Evolutionary conservation across 2,113 vertebrate species (phyloP), one percentile per base, ranked within the genome.

Genomic region (Pleuronectes platessa): DNA sequence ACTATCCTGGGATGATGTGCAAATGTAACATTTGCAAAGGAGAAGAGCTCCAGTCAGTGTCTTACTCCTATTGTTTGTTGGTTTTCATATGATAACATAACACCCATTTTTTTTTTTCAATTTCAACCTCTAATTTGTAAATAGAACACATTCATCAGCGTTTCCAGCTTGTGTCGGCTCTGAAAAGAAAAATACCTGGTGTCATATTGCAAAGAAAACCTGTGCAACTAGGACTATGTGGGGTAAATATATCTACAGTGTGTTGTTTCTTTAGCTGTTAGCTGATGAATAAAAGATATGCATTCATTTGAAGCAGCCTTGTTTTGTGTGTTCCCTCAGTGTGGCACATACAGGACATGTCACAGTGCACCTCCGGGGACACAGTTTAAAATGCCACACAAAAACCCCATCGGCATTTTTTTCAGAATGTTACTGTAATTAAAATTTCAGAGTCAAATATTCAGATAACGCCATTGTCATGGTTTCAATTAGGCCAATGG

Each of bases 211-310:
- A 84, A 86, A 84, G 78, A 72, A 51, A 54, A 20, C n/a, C 83
- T 31, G 31, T 31, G 31, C 82, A 81, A 79, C 31, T 31, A 81
- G 79, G 85, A 86, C 81, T 81, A 89, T 81, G 87, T 87, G 87
- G 80, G 86, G 70, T 88, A 87, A 88, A 88, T 91, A 88, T 88
- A 90, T 91, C 86, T 88, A 63, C 80, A 82, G 27, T 86, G 83
- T 90, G 88, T 82, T 85, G 86, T 91, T 87, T 86, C 82, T 90
- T 88, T 86, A 88, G 86, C 85, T 80, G 86, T 90, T 85, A 88
- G 78, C 75, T 86, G 76, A 89, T 93, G 83, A 93, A 92, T 93
- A 93, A 93, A 93, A 92, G 42, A 93, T 89, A 82, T 91, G 90
- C 90, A 89, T 92, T 91, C 51, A 89, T 91, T 90, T 85, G 67